Base-by-base conservation (phyloP, 2,888 invertebrate species). In the Diaphora mendica region DNA sequence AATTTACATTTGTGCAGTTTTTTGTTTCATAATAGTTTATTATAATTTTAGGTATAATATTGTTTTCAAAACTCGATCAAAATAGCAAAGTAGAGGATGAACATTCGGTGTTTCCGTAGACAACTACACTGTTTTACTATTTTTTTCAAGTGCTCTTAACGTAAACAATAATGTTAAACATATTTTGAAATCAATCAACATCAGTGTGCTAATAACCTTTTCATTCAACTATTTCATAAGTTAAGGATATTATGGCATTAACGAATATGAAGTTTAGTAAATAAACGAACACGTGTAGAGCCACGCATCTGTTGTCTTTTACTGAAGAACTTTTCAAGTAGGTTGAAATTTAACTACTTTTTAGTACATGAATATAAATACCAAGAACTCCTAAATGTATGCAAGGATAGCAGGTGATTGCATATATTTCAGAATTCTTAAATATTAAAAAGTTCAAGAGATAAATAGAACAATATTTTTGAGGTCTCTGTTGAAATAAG, bases 221-320 rank as follows among this genome's bases (percentile, higher is more conserved):
- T 76, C 75, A 75, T 80, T 71, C 72, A 59, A 74, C 76, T 44
- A 73, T 35, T 67, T 70, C 71, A 74, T 78, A 78, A 72, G 62
- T 62, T 62, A 62, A 78, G 72, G 78, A 83, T 81, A 70, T 73
- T 51, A 79, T 76, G 74, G 20, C n/a, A 82, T 84, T 84, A 84
- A 84, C 81, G 82, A 77, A 78, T 79, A 76, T 77, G 64, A 79
- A 75, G 55, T 79, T 77, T 72, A 71, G 69, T 75, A 71, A 79
- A 81, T 81, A 84, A 77, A 71, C 73, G 71, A 82, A 81, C 84
- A 84, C 84, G 82, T 82, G 84, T 81, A 79, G 77, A 79, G 76
- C 70, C 76, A 75, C 78, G 75, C 84, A 79, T 84, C 72, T 81
- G 79, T 81, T 76, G 78, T 76, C 65, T 72, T 71, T 73, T 76